A percentile compares a stretch with the other conserved stretches of the same genome.
phyloP scores from a whole-genome alignment of 2,888 invertebrate species.

The Calliscelio sp. region DNA sequence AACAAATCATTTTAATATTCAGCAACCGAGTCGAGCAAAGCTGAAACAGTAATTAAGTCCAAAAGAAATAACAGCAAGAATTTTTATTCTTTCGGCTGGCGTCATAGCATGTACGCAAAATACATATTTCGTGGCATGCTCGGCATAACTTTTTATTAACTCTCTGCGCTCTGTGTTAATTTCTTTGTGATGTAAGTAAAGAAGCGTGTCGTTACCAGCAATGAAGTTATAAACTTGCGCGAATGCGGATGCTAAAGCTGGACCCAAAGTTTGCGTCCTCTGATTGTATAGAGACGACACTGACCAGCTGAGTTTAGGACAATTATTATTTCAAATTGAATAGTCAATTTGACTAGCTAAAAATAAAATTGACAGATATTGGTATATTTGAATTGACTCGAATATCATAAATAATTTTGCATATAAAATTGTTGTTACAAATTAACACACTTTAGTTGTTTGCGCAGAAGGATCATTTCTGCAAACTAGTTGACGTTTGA shows the following conservation, averaged over 20 bases:
- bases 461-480: conserved; percentile 88
- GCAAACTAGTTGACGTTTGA: conserved; percentile 88
- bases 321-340: no score
- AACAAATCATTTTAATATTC: no score
- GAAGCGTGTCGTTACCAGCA: conserved; percentile 89
- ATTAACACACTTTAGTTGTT: conserved; percentile 88
- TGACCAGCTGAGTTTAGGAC: conserved; percentile 88
- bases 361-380: no score
- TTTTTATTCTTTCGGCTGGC: conserved; percentile 59
- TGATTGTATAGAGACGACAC: conserved; percentile 89
- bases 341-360: no score
- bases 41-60: conserved; percentile 23
- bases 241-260: conserved; percentile 88
- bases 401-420: no score
- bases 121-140: conserved; percentile 87
- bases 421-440: no score
- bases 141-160: conserved; percentile 87
- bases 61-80: conserved; percentile 11
- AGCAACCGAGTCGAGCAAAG: not conserved
- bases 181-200: conserved; percentile 90
- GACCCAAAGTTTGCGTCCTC: conserved; percentile 89
- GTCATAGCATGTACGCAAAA: not conserved
- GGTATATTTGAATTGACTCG: no score
- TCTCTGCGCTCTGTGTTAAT: conserved; percentile 85
- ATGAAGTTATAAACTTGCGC: conserved; percentile 87